These are phyloP conservation scores for Homalodisca vitripennis DNA, from an alignment of 1,140 invertebrate species.

Conservation along the genomic window DNA sequence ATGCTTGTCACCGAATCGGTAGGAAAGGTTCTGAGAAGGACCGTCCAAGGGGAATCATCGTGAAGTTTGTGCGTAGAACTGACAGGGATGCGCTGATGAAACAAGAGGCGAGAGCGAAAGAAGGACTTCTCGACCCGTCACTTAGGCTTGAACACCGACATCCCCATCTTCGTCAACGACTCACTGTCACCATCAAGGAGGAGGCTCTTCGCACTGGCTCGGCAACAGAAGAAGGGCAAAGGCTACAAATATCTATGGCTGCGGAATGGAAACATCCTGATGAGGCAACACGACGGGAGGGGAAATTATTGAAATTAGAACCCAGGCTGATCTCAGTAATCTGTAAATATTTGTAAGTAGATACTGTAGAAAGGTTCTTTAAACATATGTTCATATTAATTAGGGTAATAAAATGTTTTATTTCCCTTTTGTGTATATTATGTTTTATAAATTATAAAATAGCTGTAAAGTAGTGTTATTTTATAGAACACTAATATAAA, in stretches of 20 bases:
- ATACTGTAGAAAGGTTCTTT: no score
- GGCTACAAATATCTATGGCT: slow-evolving; percentile 26
- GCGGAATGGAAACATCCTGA: background rate
- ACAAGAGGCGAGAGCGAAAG: background rate
- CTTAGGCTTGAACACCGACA: slow-evolving; percentile 3
- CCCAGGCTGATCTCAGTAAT: slow-evolving; percentile 10
- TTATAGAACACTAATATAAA: no score
- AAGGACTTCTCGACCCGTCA: slow-evolving; percentile 16
- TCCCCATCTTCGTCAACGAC: slow-evolving; percentile 21
- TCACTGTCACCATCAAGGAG: slow-evolving; percentile 7
- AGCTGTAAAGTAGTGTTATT: no score
- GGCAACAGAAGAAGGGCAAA: slow-evolving; percentile 5
- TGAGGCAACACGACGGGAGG: background rate
- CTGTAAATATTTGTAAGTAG: slow-evolving; percentile 2
- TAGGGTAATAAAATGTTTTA: no score
- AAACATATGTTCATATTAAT: no score
- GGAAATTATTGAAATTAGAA: background rate
- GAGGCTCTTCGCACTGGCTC: background rate
- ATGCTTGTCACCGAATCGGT: slow-evolving; percentile 14
- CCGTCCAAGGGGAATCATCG: slow-evolving; percentile 5
- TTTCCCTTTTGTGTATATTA: no score
- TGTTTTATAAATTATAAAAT: no score
- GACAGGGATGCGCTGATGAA: slow-evolving; percentile 24
- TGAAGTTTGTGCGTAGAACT: slow-evolving; percentile 16
- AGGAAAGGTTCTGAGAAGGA: background rate